These are phyloP conservation scores for Strigamia maritima DNA, from an alignment of 2,888 invertebrate species.

Conservation along the genomic window DNA sequence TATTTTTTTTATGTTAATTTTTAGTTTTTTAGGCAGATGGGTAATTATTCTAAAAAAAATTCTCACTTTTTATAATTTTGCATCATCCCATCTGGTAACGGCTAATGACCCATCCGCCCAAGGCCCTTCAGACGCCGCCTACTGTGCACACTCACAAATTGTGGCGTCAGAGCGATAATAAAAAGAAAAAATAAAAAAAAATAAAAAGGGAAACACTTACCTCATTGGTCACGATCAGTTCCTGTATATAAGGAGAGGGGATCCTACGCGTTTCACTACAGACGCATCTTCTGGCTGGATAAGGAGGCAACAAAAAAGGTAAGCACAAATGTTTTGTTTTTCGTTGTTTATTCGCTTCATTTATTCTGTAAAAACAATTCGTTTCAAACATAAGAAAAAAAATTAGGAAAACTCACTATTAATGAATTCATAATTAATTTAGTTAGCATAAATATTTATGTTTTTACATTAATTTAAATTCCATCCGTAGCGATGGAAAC, in stretches of 20 bases:
- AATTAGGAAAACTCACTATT: no score
- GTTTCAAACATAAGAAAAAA: no score
- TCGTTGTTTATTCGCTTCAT: background rate
- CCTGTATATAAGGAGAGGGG: slow-evolving; percentile 7
- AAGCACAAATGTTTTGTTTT: background rate
- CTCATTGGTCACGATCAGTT: slow-evolving; percentile 12
- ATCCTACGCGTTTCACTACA: slow-evolving; percentile 20
- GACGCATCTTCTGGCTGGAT: slow-evolving; percentile 14
- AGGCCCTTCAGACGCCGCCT: background rate
- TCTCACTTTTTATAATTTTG: background rate
- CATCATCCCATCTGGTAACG: background rate
- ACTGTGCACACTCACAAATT: slow-evolving; percentile 11
- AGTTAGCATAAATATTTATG: no score
- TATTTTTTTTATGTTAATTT: no score
- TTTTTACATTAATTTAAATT: no score
- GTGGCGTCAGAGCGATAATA: slow-evolving; percentile 20
- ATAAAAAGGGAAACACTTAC: background rate
- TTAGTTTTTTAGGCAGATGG: no score
- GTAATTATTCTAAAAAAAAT: no score
- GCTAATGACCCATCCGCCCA: slow-evolving; percentile 16
- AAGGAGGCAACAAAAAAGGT: background rate
- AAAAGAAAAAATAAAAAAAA: background rate
- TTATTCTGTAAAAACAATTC: background rate
- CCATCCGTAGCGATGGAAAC: background rate
- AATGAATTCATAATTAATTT: no score